Conservation (phyloP, 2,797 vertebrate species). For the Mus caroli region DNA sequence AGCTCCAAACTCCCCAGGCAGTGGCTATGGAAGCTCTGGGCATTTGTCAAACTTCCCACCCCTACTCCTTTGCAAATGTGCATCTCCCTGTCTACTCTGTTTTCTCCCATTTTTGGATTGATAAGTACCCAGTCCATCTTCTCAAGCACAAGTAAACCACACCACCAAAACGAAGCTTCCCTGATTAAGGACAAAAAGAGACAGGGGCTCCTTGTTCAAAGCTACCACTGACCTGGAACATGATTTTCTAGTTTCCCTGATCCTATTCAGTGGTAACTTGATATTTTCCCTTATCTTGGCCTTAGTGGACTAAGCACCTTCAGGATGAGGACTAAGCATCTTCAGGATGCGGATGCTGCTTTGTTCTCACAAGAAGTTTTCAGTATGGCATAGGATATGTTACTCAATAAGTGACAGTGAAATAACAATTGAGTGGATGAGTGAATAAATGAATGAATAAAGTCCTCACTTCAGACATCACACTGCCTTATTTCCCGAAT, state of each 20-base stretch:
- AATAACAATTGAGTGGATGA: neutral
- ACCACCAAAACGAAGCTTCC: neutral
- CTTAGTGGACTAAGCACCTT: neutral
- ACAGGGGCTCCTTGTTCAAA: neutral
- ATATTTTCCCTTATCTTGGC: conserved; percentile 12
- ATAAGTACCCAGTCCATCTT: neutral
- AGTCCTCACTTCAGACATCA: neutral
- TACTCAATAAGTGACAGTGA: neutral
- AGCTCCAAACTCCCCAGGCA: neutral
- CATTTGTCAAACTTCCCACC: neutral
- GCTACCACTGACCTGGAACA: neutral
- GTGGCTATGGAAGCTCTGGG: neutral
- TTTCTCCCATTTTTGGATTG: conserved; percentile 46
- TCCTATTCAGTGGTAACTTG: neutral
- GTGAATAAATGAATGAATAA: neutral
- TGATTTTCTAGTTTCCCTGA: conserved; percentile 1
- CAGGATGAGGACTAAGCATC: neutral
- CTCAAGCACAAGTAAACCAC: neutral
- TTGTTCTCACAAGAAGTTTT: neutral
- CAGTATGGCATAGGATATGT: neutral
- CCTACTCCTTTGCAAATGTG: neutral
- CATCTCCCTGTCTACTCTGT: neutral
- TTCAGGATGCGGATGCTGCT: neutral
- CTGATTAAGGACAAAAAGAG: neutral
- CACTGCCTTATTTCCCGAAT: neutral